Evolutionary conservation across 2,797 vertebrate species (phyloP).

Genomic region (Chaetodon trifasciatus): DNA sequence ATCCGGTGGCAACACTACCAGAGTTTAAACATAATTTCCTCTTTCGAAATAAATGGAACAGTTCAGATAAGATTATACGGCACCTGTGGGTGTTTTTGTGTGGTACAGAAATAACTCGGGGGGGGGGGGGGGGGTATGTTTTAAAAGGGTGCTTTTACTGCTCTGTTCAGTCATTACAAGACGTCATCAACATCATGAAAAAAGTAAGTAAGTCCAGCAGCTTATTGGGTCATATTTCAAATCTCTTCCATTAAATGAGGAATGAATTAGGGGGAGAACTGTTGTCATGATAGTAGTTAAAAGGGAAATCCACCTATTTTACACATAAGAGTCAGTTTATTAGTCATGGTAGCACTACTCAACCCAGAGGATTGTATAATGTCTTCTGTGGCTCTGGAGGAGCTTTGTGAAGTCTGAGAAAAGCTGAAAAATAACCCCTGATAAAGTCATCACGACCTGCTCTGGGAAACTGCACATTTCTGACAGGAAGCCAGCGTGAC

Average conservation of each 20-base stretch:
- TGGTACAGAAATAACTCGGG: slow-evolving; percentile 19
- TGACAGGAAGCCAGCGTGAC: not conserved
- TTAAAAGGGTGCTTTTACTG: not conserved
- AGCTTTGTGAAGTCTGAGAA: slow-evolving; percentile 18
- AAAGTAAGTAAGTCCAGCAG: not conserved
- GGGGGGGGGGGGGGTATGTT: not conserved
- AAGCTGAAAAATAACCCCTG: not conserved
- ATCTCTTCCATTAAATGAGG: slow-evolving; percentile 3
- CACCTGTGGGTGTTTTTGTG: slow-evolving; percentile 21
- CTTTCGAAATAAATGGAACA: slow-evolving; percentile 32
- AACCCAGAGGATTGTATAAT: not conserved
- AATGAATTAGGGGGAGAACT: not conserved
- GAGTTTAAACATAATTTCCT: slow-evolving; percentile 29
- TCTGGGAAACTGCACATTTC: not conserved
- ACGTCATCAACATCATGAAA: slow-evolving; percentile 19
- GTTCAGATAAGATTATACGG: slow-evolving; percentile 33
- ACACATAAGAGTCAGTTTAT: not conserved
- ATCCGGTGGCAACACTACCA: not conserved
- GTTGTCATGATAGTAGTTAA: not conserved
- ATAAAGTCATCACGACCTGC: not conserved
- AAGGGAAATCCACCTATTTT: not conserved
- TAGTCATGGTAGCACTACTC: not conserved
- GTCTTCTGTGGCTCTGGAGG: not conserved
- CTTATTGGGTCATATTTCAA: not conserved
- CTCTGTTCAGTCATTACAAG: slow-evolving; percentile 4